Conservation (phyloP, 2,113 vertebrate genomes). For the Junco hyemalis region DNA sequence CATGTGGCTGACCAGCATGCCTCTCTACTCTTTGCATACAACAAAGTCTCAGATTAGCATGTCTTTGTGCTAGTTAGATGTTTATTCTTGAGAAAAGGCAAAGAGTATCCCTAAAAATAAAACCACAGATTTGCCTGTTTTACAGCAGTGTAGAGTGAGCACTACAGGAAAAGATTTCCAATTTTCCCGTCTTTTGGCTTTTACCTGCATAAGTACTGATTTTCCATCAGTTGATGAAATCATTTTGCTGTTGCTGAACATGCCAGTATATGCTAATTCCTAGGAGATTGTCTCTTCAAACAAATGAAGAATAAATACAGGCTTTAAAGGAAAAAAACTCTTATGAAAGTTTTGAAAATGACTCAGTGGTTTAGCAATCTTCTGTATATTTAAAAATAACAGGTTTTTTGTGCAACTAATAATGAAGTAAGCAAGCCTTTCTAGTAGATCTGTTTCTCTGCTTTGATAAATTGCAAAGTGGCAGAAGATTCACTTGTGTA, state of each 20-base stretch:
- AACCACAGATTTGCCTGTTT: neutral
- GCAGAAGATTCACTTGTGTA: neutral
- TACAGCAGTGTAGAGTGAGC: neutral
- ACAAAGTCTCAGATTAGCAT: neutral
- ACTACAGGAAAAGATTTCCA: neutral
- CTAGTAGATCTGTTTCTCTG: neutral
- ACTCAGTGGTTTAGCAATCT: neutral
- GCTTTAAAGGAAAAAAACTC: neutral
- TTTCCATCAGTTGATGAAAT: neutral
- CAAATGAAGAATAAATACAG: neutral
- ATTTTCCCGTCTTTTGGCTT: neutral
- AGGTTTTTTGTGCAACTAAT: neutral
- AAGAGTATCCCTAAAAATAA: neutral
- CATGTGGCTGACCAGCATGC: neutral
- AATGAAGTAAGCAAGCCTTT: neutral
- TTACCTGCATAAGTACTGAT: neutral
- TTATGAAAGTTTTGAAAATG: neutral
- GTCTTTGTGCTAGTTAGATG: neutral
- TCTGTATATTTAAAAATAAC: neutral
- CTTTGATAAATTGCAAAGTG: neutral
- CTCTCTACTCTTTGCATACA: neutral
- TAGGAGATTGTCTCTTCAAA: neutral
- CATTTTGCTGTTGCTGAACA: neutral
- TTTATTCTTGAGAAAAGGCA: neutral
- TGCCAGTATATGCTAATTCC: neutral